Evolutionary conservation across 2,797 vertebrate genomes (phyloP).

Genomic region (Phrynocephalus vlangalii): DNA sequence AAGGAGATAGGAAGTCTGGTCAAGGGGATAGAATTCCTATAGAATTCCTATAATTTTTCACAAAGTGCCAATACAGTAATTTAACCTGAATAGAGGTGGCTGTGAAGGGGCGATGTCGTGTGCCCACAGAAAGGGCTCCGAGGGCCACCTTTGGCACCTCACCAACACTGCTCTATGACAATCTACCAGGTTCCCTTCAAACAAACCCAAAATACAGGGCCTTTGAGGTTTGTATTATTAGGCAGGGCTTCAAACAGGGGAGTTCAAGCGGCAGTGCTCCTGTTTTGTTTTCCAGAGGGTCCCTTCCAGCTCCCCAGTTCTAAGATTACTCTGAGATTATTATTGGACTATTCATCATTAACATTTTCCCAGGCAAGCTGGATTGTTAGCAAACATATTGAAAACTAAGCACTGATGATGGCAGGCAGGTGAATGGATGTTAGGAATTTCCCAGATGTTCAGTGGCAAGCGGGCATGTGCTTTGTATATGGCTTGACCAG

Average conservation of each 20-base stretch:
- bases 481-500: conserved; percentile 53
- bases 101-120: too few relatives aligned
- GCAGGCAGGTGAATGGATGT: not conserved
- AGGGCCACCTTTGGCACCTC: too few relatives aligned
- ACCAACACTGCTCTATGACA: not conserved
- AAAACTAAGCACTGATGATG: not conserved
- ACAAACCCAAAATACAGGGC: not conserved
- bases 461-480: conserved; percentile 23
- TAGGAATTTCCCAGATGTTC: conserved; percentile 64
- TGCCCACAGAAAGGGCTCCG: too few relatives aligned
- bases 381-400: not conserved
- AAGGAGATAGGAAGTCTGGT: too few relatives aligned
- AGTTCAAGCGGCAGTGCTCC: too few relatives aligned
- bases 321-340: too few relatives aligned
- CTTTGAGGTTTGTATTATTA: not conserved
- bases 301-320: too few relatives aligned
- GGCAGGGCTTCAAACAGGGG: not conserved
- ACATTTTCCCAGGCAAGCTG: not conserved
- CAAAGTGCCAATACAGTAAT: too few relatives aligned
- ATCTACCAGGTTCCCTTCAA: not conserved
- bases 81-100: too few relatives aligned
- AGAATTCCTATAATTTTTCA: too few relatives aligned
- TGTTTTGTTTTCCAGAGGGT: too few relatives aligned
- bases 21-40: too few relatives aligned
- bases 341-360: not conserved